Evolutionary conservation across 2,113 vertebrate species (phyloP), one percentile per base, ranked within the genome.

Genomic region (Morone saxatilis): DNA sequence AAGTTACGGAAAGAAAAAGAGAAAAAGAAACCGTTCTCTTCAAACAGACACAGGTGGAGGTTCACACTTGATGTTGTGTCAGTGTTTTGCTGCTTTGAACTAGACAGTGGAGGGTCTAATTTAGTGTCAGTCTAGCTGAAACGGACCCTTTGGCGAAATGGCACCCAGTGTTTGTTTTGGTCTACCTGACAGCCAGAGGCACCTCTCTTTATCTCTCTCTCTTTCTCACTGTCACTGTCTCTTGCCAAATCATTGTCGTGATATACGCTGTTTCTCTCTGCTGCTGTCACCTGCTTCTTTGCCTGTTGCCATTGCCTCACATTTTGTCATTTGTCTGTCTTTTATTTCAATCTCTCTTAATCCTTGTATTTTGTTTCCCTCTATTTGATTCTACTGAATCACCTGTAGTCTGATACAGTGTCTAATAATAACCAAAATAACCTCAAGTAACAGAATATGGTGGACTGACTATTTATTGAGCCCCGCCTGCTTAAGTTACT

Each of bases 81-180:
- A 41, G 76, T 83, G 82, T 84, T 88, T 47, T 79, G 78, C 50
- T 50, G 80, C 85, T 84, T 59, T 89, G 85, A 86, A 81, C 60
- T 17, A 14, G 73, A 65, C 78, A 80, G 79, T 40, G 25, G 67
- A 72, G 74, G 70, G 62, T 84, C 62, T 91, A 71, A 89, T 88
- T 88, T 78, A 73, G 53, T 78, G 81, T 84, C 89, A 83, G 83
- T 67, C 76, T 54, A 68, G 40, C 77, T 84, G 71, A 61, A 88
- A 43, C 50, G 2, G 69, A 62, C 69, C 82, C 65, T 69, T 76
- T 50, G 79, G 88, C n/a, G 69, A 88, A 74, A 59, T 45, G 82
- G 45, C 85, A 59, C 86, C 83, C 36, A 10, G 62, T 81, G 83
- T 89, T 91, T 91, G 85, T 88, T 87, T 90, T 84, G 80, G 71